These are phyloP conservation scores for Eupithecia abbreviata DNA, from an alignment of 2,888 invertebrate species.

Conservation along the genomic window DNA sequence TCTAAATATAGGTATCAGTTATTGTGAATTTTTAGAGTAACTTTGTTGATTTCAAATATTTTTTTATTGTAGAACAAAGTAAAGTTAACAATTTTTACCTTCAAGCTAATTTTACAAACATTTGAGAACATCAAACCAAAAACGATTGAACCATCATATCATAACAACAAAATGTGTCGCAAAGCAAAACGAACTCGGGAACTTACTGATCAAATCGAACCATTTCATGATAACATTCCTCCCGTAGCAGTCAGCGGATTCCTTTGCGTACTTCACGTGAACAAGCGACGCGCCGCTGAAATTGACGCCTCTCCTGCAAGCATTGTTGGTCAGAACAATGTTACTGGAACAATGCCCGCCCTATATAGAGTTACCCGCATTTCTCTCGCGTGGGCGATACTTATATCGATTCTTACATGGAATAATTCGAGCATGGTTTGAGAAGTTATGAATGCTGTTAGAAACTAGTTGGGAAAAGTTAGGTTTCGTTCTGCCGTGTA, in stretches of 20 bases:
- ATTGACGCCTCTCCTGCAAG: conserved; percentile 70
- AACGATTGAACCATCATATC: no score
- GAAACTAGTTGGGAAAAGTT: not conserved
- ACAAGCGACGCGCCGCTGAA: conserved; percentile 75
- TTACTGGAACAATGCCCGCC: conserved; percentile 39
- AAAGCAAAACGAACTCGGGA: conserved; percentile 49
- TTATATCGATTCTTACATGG: conserved; percentile 18
- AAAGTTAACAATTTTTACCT: no score
- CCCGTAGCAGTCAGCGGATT: conserved; percentile 75
- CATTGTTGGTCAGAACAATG: conserved; percentile 40
- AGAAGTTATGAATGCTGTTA: not conserved
- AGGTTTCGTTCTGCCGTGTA: not conserved
- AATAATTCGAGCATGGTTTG: not conserved
- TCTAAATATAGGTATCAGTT: no score
- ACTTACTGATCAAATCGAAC: conserved; percentile 80
- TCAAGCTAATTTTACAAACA: no score
- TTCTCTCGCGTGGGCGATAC: conserved; percentile 25
- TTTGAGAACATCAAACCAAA: no score
- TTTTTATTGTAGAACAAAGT: no score
- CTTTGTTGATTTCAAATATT: no score
- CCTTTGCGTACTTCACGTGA: conserved; percentile 73
- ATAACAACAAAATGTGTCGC: not conserved
- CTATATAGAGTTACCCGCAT: conserved; percentile 28
- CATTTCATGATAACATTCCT: conserved; percentile 81
- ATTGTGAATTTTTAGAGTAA: no score